These are phyloP conservation scores for Dinocampus coccinellae DNA, from an alignment of 2,888 invertebrate genomes.

Conservation along the genomic window DNA sequence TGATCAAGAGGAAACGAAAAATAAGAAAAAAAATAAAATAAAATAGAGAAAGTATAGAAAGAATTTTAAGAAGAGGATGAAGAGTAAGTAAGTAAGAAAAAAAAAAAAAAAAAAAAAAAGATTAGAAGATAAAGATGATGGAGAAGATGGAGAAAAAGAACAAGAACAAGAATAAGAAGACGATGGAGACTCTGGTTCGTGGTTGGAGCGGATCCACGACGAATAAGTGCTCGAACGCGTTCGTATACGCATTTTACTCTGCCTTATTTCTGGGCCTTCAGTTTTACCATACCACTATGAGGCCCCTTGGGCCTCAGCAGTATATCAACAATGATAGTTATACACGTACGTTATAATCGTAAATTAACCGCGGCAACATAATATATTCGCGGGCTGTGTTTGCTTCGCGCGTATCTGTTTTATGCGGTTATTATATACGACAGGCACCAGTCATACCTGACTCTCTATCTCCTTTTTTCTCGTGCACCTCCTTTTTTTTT, in stretches of 20 bases:
- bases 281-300: slow-evolving; percentile 12
- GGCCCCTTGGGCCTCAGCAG: slow-evolving; percentile 51
- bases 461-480: too few species aligned
- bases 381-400: slow-evolving; percentile 65
- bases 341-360: slow-evolving; percentile 70
- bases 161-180: slow-evolving; percentile 34
- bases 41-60: too few species aligned
- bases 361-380: slow-evolving; percentile 70
- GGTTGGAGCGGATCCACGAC: slow-evolving; percentile 27
- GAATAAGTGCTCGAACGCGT: slow-evolving; percentile 28
- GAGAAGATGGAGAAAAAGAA: too few species aligned
- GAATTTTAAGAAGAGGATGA: too few species aligned
- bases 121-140: slow-evolving; percentile 24
- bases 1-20: slow-evolving; percentile 8
- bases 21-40: too few species aligned
- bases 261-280: slow-evolving; percentile 17
- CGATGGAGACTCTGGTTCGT: slow-evolving; percentile 27
- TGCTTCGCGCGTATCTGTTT: slow-evolving; percentile 68
- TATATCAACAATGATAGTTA: slow-evolving; percentile 70
- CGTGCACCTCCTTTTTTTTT: slow-evolving; percentile 43
- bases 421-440: slow-evolving; percentile 70
- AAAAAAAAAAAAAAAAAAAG: too few species aligned
- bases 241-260: slow-evolving; percentile 8
- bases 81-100: too few species aligned
- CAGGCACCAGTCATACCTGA: slow-evolving; percentile 68